Evolutionary conservation across 2,797 vertebrate genomes (phyloP).

Genomic region (Etheostoma perlongum): DNA sequence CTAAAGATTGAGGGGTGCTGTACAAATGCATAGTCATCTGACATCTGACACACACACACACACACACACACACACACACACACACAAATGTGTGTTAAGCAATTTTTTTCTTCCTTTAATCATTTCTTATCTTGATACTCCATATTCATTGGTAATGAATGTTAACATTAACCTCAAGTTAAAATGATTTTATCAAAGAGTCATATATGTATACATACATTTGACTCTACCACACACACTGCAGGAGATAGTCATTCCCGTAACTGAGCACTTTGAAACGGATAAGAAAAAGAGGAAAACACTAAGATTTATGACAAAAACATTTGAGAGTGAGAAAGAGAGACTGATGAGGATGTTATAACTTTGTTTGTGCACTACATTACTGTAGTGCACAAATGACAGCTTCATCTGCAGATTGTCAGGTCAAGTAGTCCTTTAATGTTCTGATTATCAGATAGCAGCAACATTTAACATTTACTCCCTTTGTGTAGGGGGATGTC

Average conservation of each 20-base stretch:
- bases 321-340: slow-evolving; percentile 2
- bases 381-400: slow-evolving; percentile 52
- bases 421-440: slow-evolving; percentile 76
- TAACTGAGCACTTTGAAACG: slow-evolving; percentile 5
- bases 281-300: slow-evolving; percentile 24
- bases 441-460: slow-evolving; percentile 61
- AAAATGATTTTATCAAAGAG: not conserved
- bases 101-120: not conserved
- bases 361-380: slow-evolving; percentile 31
- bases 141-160: not conserved
- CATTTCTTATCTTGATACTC: not conserved
- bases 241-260: not conserved
- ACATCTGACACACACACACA: slow-evolving; percentile 23
- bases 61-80: slow-evolving; percentile 17
- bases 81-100: slow-evolving; percentile 1
- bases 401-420: slow-evolving; percentile 63
- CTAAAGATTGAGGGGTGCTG: not conserved
- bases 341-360: slow-evolving; percentile 22
- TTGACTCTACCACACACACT: not conserved
- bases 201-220: not conserved
- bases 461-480: slow-evolving; percentile 65
- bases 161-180: not conserved
- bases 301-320: slow-evolving; percentile 22
- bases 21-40: not conserved
- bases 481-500: slow-evolving; percentile 40